phyloP scores from a whole-genome alignment of 2,888 invertebrate species.

The Abrostola triplasia region DNA sequence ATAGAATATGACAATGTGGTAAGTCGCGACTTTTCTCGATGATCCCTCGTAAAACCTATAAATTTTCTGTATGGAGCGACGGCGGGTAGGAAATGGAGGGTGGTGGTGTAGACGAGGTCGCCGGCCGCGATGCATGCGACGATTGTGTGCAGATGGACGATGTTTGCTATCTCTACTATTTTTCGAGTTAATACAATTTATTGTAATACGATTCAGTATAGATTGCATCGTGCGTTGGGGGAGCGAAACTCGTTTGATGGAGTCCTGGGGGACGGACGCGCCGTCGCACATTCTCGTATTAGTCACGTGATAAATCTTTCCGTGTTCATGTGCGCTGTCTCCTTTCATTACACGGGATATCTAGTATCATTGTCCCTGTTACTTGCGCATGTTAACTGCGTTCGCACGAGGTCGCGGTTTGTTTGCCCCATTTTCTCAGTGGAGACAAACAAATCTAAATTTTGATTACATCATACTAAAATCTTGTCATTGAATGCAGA shows the following conservation, averaged over 20 bases:
- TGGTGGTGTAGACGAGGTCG: conserved; percentile 65
- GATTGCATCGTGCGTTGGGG: conserved; percentile 87
- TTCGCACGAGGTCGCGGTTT: conserved; percentile 71
- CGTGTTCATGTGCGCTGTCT: conserved; percentile 76
- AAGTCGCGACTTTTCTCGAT: conserved; percentile 80
- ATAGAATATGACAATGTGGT: conserved; percentile 85
- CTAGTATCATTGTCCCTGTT: conserved; percentile 75
- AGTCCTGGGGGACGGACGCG: conserved; percentile 83
- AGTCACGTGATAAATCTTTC: conserved; percentile 88
- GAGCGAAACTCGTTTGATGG: conserved; percentile 88
- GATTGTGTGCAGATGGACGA: conserved; percentile 87
- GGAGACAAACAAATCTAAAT: conserved; percentile 54
- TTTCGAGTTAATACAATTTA: conserved; percentile 89
- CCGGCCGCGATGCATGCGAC: conserved; percentile 70
- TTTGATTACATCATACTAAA: conserved; percentile 53
- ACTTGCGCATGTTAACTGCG: conserved; percentile 76
- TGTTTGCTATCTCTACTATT: conserved; percentile 88
- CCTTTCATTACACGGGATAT: conserved; percentile 69
- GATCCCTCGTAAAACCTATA: conserved; percentile 87
- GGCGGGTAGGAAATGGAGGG: conserved; percentile 78
- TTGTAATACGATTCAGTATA: conserved; percentile 89
- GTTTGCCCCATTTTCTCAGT: conserved; percentile 71
- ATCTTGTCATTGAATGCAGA: conserved; percentile 43
- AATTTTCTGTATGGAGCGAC: conserved; percentile 76
- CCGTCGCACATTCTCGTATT: conserved; percentile 84